A percentile compares a stretch with the other conserved stretches of the same genome.
Evolutionary conservation across 2,113 vertebrate genomes (phyloP).

Genomic region (Zingel zingel): DNA sequence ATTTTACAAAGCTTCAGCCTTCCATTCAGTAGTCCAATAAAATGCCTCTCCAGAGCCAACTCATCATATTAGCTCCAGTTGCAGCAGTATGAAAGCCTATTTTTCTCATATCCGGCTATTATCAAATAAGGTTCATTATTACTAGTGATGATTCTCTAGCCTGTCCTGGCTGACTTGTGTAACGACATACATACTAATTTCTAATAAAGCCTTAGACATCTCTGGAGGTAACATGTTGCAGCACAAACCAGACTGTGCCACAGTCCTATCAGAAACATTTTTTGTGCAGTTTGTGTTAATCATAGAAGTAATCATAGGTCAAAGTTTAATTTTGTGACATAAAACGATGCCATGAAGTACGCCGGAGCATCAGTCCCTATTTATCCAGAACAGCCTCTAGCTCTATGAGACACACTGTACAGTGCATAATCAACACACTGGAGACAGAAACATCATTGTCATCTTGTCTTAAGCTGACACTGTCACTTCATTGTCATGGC

Average conservation of each 20-base stretch:
- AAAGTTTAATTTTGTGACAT: conserved; percentile 78
- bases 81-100: conserved; percentile 67
- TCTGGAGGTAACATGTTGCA: conserved; percentile 66
- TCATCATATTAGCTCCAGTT: conserved; percentile 75
- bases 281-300: conserved; percentile 72
- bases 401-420: conserved; percentile 59
- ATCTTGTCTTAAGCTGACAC: conserved; percentile 79
- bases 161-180: conserved; percentile 61
- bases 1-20: conserved; percentile 46
- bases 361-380: conserved; percentile 56
- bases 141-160: conserved; percentile 72
- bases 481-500: conserved; percentile 82
- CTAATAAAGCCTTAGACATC: conserved; percentile 76
- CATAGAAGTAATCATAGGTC: conserved; percentile 75
- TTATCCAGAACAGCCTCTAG: conserved; percentile 63
- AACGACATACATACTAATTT: conserved; percentile 77
- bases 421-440: conserved; percentile 69
- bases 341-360: conserved; percentile 66
- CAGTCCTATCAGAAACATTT: conserved; percentile 61
- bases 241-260: conserved; percentile 53
- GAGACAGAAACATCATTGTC: conserved; percentile 81
- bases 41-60: conserved; percentile 66
- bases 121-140: conserved; percentile 81
- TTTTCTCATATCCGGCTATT: conserved; percentile 78
- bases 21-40: conserved; percentile 57